Base-by-base conservation (phyloP, 35 echinoderm and acorn worm species). In the Strongylocentrotus purpuratus region DNA sequence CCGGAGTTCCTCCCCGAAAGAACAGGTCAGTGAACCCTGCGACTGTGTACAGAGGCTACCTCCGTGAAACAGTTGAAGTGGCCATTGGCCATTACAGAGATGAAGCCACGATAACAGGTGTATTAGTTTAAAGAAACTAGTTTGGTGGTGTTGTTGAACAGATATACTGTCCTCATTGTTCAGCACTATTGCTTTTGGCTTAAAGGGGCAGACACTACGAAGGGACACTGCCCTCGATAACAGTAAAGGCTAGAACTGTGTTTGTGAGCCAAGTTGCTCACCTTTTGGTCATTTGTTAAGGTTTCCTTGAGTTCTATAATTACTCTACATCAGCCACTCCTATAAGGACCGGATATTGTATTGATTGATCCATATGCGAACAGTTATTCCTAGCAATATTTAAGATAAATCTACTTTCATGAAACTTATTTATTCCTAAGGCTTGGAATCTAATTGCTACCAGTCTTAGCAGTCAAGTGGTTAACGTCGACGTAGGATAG, bases 11-110 rank as follows among this genome's bases (percentile, higher is more conserved):
- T 93, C 91, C n/a, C 91, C 91, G 3, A 93, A 93, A 93, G 91
- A 93, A 46, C 91, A 93, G 91, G 91, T 93, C 46, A 58, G 91
- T 58, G 17, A 45, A 33, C 87, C 87, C 45, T 9, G 15, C 87
- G 14, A 31, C 85, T 33, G 85, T 31, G 35, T 41, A 41, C 3
- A 0, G 35, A 41, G 35, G 3, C 35, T 41, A 41, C 35, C 35
- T 28, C 20, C 5, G 3, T 22, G 20, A 78, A 78, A 78, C 3
- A 78, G 7, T 78, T n/a, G 25, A 22, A 78, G 28, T n/a, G 65
- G 28, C 65, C 25, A 78, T 28, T 78, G 18, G 20, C 7, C 28
- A 28, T 78, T 28, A 78, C 65, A 78, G 22, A 78, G 28, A n/a
- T 78, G 28, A 28, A 22, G 65, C 65, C 20, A 78, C 65, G 7